Conservation (phyloP, 2,888 invertebrate species). For the Tricholauxania praeusta region DNA sequence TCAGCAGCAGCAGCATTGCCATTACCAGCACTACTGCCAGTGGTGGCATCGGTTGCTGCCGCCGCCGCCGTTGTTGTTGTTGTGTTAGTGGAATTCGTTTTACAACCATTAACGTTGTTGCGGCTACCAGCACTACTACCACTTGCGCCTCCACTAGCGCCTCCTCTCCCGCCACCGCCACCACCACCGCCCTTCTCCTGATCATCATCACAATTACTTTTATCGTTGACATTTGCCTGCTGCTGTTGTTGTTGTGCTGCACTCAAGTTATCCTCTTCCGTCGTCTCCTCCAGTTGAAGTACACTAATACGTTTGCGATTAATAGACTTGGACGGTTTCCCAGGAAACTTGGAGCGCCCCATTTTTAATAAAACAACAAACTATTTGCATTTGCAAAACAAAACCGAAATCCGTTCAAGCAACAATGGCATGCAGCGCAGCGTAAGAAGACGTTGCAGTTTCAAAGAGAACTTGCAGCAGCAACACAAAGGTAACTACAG, state of each 20-base stretch:
- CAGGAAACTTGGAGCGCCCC: constrained; percentile 77
- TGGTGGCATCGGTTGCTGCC: constrained; percentile 6
- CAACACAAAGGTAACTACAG: constrained; percentile 11
- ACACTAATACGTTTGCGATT: constrained; percentile 88
- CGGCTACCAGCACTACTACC: constrained; percentile 45
- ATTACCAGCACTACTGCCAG: constrained; percentile 34
- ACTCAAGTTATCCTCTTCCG: constrained; percentile 27
- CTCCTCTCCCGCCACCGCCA: constrained; percentile 29
- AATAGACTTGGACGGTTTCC: constrained; percentile 88
- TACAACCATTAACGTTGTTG: constrained; percentile 35
- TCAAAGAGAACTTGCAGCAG: constrained; percentile 5
- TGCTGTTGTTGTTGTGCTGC: constrained; percentile 44
- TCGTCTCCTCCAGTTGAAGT: constrained; percentile 64
- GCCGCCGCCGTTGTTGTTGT: neutral
- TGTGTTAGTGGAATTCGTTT: constrained; percentile 8
- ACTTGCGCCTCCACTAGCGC: constrained; percentile 30
- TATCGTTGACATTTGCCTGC: constrained; percentile 37
- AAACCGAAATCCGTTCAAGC: neutral
- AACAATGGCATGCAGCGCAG: constrained; percentile 34
- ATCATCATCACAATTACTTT: constrained; percentile 42
- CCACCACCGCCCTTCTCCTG: constrained; percentile 30
- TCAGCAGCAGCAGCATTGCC: constrained; percentile 14
- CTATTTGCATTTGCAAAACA: constrained; percentile 39
- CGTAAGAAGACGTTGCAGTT: constrained; percentile 40
- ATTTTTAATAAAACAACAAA: constrained; percentile 51